Percentiles rank a stretch among this genome's conserved stretches.
phyloP scores from a whole-genome alignment of 2,113 vertebrate genomes.

The Salminus brasiliensis region DNA sequence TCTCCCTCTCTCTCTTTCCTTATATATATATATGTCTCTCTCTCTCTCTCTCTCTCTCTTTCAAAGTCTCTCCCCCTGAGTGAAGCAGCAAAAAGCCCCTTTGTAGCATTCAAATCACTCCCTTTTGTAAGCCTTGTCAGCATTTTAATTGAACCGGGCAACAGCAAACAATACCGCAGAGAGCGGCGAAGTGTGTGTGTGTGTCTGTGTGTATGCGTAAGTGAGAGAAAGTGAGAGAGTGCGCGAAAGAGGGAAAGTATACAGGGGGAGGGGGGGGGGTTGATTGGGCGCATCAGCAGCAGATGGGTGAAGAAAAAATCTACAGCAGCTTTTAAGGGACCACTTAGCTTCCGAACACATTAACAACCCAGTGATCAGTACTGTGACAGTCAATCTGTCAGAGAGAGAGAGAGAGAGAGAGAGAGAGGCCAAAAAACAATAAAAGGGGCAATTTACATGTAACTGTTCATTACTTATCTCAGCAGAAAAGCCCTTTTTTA shows the following conservation, averaged over 20 bases:
- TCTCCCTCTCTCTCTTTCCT: slow-evolving; percentile 14
- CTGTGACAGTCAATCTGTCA: not conserved
- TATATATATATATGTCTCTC: slow-evolving; percentile 10
- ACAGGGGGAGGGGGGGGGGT: not conserved
- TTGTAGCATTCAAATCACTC: slow-evolving; percentile 6
- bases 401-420: not conserved
- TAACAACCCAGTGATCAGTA: slow-evolving; percentile 2
- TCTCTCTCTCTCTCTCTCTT: not conserved
- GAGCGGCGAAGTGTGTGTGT: not conserved
- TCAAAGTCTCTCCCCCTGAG: not conserved
- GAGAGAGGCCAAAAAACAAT: not conserved
- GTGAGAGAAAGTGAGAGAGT: not conserved
- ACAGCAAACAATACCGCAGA: slow-evolving; percentile 21
- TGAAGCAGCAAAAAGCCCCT: not conserved
- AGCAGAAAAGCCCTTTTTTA: not conserved
- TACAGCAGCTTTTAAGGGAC: slow-evolving; percentile 1
- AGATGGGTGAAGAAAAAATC: not conserved
- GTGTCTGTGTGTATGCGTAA: not conserved
- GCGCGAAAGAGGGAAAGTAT: not conserved
- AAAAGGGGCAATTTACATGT: not conserved
- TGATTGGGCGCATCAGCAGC: not conserved
- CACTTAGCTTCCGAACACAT: slow-evolving; percentile 10
- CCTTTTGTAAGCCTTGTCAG: slow-evolving; percentile 17
- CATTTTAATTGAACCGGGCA: slow-evolving; percentile 30
- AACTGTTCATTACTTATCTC: not conserved